Percentiles rank a stretch among this genome's conserved stretches.
Evolutionary conservation across 2,888 invertebrate genomes (phyloP).

Genomic region (Nebria brevicollis): DNA sequence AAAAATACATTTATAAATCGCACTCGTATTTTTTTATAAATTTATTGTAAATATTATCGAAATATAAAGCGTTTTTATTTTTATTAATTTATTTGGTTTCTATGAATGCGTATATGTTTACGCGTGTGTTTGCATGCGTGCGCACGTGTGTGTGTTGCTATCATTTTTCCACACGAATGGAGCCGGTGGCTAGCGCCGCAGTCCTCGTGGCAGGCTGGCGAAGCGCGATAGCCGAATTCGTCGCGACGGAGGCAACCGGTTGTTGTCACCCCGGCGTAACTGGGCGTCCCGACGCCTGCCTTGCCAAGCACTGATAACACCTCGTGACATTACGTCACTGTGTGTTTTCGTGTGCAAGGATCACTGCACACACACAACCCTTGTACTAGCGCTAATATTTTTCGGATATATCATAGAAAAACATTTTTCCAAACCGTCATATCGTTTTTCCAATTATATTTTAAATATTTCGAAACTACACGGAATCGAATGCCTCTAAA

Average conservation of each 20-base stretch:
- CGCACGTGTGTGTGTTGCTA: slow-evolving; percentile 57
- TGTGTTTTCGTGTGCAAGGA: slow-evolving; percentile 3
- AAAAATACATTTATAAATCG: too few relatives aligned
- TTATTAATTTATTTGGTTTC: too few relatives aligned
- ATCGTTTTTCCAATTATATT: too few relatives aligned
- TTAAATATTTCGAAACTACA: too few relatives aligned
- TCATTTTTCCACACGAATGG: slow-evolving; percentile 70
- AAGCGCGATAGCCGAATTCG: slow-evolving; percentile 60
- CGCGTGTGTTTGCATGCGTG: background rate
- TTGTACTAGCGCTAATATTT: background rate
- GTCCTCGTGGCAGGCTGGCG: slow-evolving; percentile 54
- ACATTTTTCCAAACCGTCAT: too few relatives aligned
- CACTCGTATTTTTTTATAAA: too few relatives aligned
- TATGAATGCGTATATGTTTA: too few relatives aligned
- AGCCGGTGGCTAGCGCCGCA: slow-evolving; percentile 53
- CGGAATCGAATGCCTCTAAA: too few relatives aligned
- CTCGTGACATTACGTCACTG: slow-evolving; percentile 12
- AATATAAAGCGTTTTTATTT: too few relatives aligned
- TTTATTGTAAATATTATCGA: too few relatives aligned
- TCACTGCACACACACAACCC: background rate
- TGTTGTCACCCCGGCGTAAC: slow-evolving; percentile 55
- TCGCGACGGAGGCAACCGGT: slow-evolving; percentile 62
- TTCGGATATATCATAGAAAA: too few relatives aligned
- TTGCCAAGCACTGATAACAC: slow-evolving; percentile 60
- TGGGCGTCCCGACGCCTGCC: slow-evolving; percentile 60